Conservation (phyloP, 2,888 invertebrate genomes). For the Heliconius aoede region DNA sequence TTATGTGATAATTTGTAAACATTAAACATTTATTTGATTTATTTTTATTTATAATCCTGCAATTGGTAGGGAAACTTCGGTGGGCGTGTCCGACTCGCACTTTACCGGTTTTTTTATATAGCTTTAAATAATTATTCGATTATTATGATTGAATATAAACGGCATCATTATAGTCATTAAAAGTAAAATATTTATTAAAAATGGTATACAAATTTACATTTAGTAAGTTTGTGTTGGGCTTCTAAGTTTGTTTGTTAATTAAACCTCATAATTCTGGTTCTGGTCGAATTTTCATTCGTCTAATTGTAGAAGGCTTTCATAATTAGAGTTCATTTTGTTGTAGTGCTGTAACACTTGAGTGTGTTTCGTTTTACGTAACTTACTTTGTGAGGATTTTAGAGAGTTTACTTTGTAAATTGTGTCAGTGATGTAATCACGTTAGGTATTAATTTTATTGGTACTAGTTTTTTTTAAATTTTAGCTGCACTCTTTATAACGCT, state of each 20-base stretch:
- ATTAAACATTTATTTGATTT: neutral
- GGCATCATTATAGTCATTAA: too few relatives aligned
- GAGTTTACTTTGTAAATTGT: constrained; percentile 14
- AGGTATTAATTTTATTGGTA: neutral
- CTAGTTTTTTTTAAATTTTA: too few relatives aligned
- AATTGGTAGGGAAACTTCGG: too few relatives aligned
- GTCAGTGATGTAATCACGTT: neutral
- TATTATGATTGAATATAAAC: too few relatives aligned
- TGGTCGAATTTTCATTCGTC: constrained; percentile 19
- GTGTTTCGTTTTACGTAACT: constrained; percentile 1
- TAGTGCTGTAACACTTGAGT: constrained; percentile 10
- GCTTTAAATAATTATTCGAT: too few relatives aligned
- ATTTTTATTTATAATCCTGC: too few relatives aligned
- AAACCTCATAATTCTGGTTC: constrained; percentile 11
- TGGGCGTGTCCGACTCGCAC: too few relatives aligned
- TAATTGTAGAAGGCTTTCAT: constrained; percentile 18
- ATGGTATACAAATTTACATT: neutral
- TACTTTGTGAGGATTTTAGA: neutral
- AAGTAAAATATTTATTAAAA: too few relatives aligned
- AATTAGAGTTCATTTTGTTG: constrained; percentile 22
- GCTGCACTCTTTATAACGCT: too few relatives aligned
- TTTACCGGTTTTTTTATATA: too few relatives aligned
- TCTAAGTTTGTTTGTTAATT: constrained; percentile 22
- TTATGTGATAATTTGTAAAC: neutral
- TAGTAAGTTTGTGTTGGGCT: neutral